A percentile compares a stretch with the other conserved stretches of the same genome.
Conservation (phyloP, 2,888 invertebrate species). For the Balanococcus diminutus region DNA sequence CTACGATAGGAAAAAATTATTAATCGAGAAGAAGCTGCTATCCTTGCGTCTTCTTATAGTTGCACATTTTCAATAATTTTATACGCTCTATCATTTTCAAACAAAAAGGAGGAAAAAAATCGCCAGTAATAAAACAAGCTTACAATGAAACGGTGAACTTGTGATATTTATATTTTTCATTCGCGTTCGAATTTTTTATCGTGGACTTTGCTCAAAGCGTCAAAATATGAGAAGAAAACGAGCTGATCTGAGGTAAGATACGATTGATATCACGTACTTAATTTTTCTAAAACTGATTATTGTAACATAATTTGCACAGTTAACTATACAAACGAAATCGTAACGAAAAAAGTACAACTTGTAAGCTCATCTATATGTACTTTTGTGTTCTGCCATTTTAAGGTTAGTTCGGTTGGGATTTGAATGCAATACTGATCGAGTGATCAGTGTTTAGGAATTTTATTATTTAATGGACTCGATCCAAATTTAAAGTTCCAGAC, state of each 20-base stretch:
- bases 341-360: too few species aligned
- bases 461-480: too few species aligned
- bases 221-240: neutral
- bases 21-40: slow-evolving; percentile 44
- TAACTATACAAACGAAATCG: too few species aligned
- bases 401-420: too few species aligned
- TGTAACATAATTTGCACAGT: too few species aligned
- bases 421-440: too few species aligned
- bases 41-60: slow-evolving; percentile 31
- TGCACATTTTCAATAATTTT: slow-evolving; percentile 4
- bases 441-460: too few species aligned
- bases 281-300: too few species aligned
- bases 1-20: slow-evolving; percentile 31
- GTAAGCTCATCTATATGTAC: too few species aligned
- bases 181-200: neutral
- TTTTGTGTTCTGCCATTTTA: too few species aligned
- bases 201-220: neutral
- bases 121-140: neutral
- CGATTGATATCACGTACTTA: neutral
- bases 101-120: neutral
- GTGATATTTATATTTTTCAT: neutral
- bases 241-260: neutral
- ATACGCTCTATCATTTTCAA: neutral
- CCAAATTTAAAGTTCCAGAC: too few species aligned
- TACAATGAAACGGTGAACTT: neutral